Conservation (phyloP, 1,140 invertebrate species). For the Drosophila mayri region DNA sequence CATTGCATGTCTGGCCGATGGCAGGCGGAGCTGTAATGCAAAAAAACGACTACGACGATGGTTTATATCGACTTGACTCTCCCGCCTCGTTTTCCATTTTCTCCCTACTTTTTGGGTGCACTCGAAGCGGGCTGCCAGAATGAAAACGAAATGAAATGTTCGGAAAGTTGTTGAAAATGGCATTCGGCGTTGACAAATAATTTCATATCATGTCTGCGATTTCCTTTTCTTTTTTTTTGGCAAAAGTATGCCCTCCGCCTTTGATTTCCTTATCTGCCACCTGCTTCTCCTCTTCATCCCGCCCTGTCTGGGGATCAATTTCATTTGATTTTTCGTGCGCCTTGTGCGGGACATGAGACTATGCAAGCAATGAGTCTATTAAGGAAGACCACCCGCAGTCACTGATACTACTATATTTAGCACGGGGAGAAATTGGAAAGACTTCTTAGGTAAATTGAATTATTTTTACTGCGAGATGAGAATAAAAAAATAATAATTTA, state of each 20-base stretch:
- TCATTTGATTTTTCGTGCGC: constrained; percentile 72
- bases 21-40: constrained; percentile 50
- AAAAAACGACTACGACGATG: constrained; percentile 16
- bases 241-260: constrained; percentile 29
- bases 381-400: constrained; percentile 28
- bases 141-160: constrained; percentile 78
- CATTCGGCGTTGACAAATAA: constrained; percentile 82
- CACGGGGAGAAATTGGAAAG: constrained; percentile 9
- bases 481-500: too few species aligned
- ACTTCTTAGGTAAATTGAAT: neutral
- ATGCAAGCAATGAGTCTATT: constrained; percentile 46
- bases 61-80: neutral
- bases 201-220: constrained; percentile 79
- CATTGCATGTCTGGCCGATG: constrained; percentile 68
- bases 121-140: constrained; percentile 50
- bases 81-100: neutral
- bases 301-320: constrained; percentile 58
- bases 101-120: constrained; percentile 12
- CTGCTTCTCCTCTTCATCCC: neutral
- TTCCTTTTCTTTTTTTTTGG: constrained; percentile 37
- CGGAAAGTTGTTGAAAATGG: constrained; percentile 80
- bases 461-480: neutral
- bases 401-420: neutral
- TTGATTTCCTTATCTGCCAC: constrained; percentile 46
- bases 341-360: constrained; percentile 39